Conservation (phyloP, 2,113 vertebrate species). For the Phaethon lepturus region DNA sequence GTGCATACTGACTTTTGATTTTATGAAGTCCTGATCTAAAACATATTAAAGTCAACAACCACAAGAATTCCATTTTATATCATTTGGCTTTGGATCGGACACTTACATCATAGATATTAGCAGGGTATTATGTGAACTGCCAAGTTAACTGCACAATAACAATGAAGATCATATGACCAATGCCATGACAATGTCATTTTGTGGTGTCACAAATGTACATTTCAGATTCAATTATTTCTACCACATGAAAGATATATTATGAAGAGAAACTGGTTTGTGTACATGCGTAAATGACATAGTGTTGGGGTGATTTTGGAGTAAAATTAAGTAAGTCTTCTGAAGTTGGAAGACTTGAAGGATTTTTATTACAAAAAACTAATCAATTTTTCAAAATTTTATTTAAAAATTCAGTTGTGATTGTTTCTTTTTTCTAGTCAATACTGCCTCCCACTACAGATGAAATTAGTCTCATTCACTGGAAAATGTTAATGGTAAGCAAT, state of each 20-base stretch:
- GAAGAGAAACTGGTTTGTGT: not conserved
- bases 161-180: not conserved
- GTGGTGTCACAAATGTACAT: not conserved
- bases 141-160: not conserved
- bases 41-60: not conserved
- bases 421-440: not conserved
- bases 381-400: not conserved
- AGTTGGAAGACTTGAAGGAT: not conserved
- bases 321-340: not conserved
- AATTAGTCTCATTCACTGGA: not conserved
- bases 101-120: not conserved
- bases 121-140: not conserved
- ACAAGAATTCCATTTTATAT: not conserved
- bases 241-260: not conserved
- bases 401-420: not conserved
- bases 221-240: not conserved
- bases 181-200: not conserved
- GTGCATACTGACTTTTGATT: not conserved
- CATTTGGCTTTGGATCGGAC: not conserved
- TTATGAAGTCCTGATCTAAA: not conserved
- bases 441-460: not conserved
- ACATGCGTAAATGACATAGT: fast-evolving
- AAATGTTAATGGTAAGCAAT: not conserved
- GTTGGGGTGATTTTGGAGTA: not conserved
- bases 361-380: not conserved